Evolutionary conservation across 2,888 invertebrate genomes (phyloP), one percentile per base, ranked within the genome.

Genomic region (Machimus rusticus): DNA sequence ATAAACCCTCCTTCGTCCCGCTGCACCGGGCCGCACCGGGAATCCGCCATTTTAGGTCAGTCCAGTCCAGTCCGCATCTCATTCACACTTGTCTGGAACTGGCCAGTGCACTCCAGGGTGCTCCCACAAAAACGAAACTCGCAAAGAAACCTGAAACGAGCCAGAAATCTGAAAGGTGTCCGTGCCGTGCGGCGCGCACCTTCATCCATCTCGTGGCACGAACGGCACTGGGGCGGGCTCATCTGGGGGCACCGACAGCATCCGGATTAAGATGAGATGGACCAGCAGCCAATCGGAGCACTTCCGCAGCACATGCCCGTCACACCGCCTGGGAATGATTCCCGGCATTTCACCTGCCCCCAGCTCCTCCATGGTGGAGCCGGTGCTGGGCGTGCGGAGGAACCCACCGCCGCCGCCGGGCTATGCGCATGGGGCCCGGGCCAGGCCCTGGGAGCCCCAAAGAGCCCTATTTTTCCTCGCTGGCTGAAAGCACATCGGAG

Each of bases 251-350:
- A 66, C 66, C 23, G 66, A 19, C 66, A 66, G 28, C 66, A 66
- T 66, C 66, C 66, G 66, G 9, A 23, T 66, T 66, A 66, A 28
- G 5, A 66, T 23, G 23, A 66, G 8, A 66, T 66, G 28, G 28
- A 66, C 66, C 66, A 76, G 37, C 76, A 37, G 34, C 76, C 76
- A 76, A 76, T 76, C 16, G 19, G n/a, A 31, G n/a, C n/a, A 76
- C 76, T 76, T 76, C 76, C 37, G 76, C 37, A 34, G 76, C 76
- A 76, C 76, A 76, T 76, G 76, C 76, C 76, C 76, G 9, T 76
- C 34, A 19, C 43, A 37, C 16, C n/a, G 43, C 12, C 43, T 4
- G 37, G 19, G 39, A 19, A 46, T 14, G 23, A 43, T 34, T 46
- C 34, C 37, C 9, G 76, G 19, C 43, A 43, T 4, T 23, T 28